Evolutionary conservation across 2,888 invertebrate genomes (phyloP).

Genomic region (Parnassius apollo): DNA sequence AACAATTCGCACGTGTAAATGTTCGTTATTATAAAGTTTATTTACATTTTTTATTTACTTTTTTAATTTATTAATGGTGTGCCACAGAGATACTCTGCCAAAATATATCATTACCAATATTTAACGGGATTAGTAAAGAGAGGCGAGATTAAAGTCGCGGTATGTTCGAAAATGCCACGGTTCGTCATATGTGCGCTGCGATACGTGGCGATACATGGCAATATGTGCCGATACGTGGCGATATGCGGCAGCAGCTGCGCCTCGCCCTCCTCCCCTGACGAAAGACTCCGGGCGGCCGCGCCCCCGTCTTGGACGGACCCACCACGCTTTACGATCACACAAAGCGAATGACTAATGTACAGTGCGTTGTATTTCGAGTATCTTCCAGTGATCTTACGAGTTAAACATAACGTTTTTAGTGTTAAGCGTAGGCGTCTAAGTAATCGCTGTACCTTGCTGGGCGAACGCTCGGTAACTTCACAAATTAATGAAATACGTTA

Average conservation of each 20-base stretch:
- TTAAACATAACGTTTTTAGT: conserved; percentile 64
- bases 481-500: conserved; percentile 72
- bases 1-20: conserved; percentile 76
- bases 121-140: conserved; percentile 52
- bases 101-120: conserved; percentile 79
- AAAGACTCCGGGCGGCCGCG: conserved; percentile 33
- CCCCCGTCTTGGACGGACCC: conserved; percentile 32
- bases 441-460: conserved; percentile 70
- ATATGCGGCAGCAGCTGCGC: conserved; percentile 1
- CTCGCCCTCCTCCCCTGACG: conserved; percentile 29
- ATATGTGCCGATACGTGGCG: neutral
- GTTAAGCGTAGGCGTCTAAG: conserved; percentile 67
- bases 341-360: conserved; percentile 57
- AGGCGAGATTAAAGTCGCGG: conserved; percentile 23
- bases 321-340: conserved; percentile 45
- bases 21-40: conserved; percentile 78
- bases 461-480: conserved; percentile 67
- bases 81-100: conserved; percentile 82
- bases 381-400: conserved; percentile 78
- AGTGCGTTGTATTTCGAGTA: conserved; percentile 65
- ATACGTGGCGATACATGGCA: neutral
- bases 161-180: neutral
- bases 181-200: neutral
- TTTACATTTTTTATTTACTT: conserved; percentile 78
- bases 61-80: conserved; percentile 79